These are phyloP conservation scores for Psylliodes chrysocephalus DNA, from an alignment of 2,888 invertebrate species.

Conservation along the genomic window DNA sequence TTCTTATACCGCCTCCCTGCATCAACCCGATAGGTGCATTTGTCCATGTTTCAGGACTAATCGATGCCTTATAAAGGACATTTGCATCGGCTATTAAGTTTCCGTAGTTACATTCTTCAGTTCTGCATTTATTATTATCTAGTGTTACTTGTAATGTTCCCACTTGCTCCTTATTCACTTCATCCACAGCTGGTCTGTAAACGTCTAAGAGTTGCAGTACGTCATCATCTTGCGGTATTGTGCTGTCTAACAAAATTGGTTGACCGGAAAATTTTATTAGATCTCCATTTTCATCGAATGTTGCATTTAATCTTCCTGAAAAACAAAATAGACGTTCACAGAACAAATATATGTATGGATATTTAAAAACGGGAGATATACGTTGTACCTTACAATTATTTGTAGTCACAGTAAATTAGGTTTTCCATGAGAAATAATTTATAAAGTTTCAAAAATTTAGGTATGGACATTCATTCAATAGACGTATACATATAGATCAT, in stretches of 20 bases:
- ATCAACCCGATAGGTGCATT: slow-evolving; percentile 79
- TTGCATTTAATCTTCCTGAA: slow-evolving; percentile 66
- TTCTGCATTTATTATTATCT: slow-evolving; percentile 76
- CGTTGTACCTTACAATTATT: too few species aligned
- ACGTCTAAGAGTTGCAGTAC: slow-evolving; percentile 70
- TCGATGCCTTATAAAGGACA: slow-evolving; percentile 67
- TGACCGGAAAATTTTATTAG: slow-evolving; percentile 75
- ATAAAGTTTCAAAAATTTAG: too few species aligned
- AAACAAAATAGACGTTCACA: too few species aligned
- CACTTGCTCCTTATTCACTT: slow-evolving; percentile 68
- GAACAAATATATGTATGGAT: too few species aligned
- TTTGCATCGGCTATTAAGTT: slow-evolving; percentile 84
- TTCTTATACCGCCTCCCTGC: slow-evolving; percentile 82
- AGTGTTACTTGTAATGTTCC: slow-evolving; percentile 78
- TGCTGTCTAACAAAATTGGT: slow-evolving; percentile 78
- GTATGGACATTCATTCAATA: too few species aligned
- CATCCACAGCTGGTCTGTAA: slow-evolving; percentile 69
- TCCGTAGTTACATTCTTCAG: slow-evolving; percentile 85
- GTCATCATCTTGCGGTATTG: slow-evolving; percentile 74
- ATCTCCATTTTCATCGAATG: slow-evolving; percentile 79
- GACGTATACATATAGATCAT: too few species aligned
- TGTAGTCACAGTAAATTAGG: too few species aligned
- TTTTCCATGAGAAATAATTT: too few species aligned
- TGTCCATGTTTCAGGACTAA: slow-evolving; percentile 70
- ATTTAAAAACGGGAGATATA: too few species aligned